A percentile compares a stretch with the other conserved stretches of the same genome.
phyloP scores from a whole-genome alignment of 2,888 invertebrate species.

The Pelosia muscerda region DNA sequence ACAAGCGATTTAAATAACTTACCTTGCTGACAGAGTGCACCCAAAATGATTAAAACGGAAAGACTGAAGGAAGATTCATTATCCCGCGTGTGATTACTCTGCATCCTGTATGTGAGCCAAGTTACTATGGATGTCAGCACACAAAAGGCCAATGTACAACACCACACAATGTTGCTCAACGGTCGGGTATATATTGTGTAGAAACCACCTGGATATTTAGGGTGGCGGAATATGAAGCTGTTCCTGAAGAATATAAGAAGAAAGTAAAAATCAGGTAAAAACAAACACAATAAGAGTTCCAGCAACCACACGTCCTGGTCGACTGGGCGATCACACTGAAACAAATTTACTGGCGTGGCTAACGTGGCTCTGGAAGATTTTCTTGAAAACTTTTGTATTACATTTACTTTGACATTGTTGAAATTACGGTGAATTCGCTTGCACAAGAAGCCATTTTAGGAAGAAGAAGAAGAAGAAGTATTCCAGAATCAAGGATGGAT shows the following conservation, averaged over 20 bases:
- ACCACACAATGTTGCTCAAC: constrained; percentile 87
- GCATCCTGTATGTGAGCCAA: constrained; percentile 61
- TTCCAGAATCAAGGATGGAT: no score
- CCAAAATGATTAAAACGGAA: constrained; percentile 76
- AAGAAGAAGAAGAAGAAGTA: no score
- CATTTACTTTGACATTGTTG: no score
- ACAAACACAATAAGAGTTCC: no score
- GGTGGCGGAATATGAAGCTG: constrained; percentile 90
- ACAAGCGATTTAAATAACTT: constrained; percentile 24
- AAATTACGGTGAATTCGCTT: no score
- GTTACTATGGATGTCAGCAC: constrained; percentile 58
- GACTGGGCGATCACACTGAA: no score
- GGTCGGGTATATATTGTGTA: constrained; percentile 89
- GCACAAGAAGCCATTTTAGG: no score
- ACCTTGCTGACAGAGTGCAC: constrained; percentile 84
- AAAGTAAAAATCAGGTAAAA: neutral
- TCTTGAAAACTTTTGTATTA: no score
- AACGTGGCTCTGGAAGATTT: no score
- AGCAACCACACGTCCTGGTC: no score
- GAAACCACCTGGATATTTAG: constrained; percentile 86
- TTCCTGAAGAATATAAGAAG: constrained; percentile 73
- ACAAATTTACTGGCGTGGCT: no score
- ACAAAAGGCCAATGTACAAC: constrained; percentile 74
- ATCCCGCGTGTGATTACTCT: constrained; percentile 47
- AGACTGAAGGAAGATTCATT: constrained; percentile 78